Evolutionary conservation across 2,888 invertebrate genomes (phyloP).

Genomic region (Drosophila niveifrons): DNA sequence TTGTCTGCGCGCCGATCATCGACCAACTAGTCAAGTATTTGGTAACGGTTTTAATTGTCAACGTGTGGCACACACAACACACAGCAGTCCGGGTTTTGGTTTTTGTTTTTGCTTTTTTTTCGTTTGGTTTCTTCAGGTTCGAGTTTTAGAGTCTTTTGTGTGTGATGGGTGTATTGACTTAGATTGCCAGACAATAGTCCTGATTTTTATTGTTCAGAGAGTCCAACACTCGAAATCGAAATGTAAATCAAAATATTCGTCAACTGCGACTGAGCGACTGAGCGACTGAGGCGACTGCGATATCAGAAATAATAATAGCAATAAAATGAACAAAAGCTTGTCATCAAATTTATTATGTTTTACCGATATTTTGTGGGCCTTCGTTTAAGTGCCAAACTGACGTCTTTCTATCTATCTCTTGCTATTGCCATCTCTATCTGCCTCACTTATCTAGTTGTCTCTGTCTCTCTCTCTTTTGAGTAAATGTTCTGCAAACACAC

Average conservation of each 20-base stretch:
- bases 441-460: slow-evolving; percentile 2
- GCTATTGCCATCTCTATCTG: slow-evolving; percentile 25
- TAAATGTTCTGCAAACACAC: slow-evolving; percentile 49
- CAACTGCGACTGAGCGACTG: slow-evolving; percentile 1
- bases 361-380: slow-evolving; percentile 65
- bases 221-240: slow-evolving; percentile 9
- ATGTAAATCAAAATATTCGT: slow-evolving; percentile 21
- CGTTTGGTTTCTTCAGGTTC: slow-evolving; percentile 21
- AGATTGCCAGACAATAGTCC: slow-evolving; percentile 74
- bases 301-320: slow-evolving; percentile 65
- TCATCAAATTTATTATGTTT: slow-evolving; percentile 77
- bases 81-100: slow-evolving; percentile 23
- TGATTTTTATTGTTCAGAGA: slow-evolving; percentile 68
- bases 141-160: slow-evolving; percentile 44
- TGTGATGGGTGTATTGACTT: slow-evolving; percentile 61
- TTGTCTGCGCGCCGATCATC: slow-evolving; percentile 9
- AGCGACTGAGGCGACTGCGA: slow-evolving; percentile 6
- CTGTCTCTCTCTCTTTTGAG: slow-evolving; percentile 4
- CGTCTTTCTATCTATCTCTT: slow-evolving; percentile 27
- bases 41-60: slow-evolving; percentile 73
- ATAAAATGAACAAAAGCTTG: slow-evolving; percentile 69
- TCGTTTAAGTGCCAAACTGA: slow-evolving; percentile 50
- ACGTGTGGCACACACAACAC: slow-evolving; percentile 38
- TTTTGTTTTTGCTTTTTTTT: slow-evolving; percentile 15
- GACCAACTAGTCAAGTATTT: slow-evolving; percentile 61